Evolutionary conservation across 2,113 vertebrate species (phyloP).

Genomic region (Corydoras maculifer): DNA sequence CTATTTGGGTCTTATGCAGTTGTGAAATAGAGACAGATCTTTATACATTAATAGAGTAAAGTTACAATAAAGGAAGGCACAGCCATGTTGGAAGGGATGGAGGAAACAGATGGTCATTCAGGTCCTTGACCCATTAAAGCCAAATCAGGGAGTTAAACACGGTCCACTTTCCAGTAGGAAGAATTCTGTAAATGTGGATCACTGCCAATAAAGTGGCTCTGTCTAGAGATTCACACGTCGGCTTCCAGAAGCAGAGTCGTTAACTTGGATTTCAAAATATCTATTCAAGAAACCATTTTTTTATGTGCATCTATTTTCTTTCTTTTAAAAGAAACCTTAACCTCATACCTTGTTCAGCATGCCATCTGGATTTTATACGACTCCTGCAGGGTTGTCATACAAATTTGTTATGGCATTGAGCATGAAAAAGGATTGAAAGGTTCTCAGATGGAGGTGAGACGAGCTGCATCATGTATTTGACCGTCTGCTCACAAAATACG

Average conservation of each 20-base stretch:
- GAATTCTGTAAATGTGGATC: not conserved
- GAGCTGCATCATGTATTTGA: not conserved
- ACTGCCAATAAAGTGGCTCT: not conserved
- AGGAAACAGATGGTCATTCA: slow-evolving; percentile 10
- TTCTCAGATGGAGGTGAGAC: not conserved
- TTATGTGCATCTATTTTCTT: not conserved
- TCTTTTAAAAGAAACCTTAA: not conserved
- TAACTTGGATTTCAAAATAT: not conserved
- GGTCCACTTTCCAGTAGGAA: not conserved
- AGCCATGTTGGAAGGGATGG: not conserved
- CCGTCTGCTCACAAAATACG: not conserved
- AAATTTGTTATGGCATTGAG: not conserved
- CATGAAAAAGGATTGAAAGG: not conserved
- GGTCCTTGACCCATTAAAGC: slow-evolving; percentile 4
- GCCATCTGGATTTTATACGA: too few relatives aligned
- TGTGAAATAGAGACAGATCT: not conserved
- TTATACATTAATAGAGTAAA: not conserved
- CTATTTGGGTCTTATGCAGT: too few relatives aligned
- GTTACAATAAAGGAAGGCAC: not conserved
- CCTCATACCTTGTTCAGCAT: not conserved
- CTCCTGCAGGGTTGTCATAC: not conserved
- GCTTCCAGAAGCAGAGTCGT: not conserved
- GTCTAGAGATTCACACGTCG: not conserved
- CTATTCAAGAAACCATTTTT: not conserved
- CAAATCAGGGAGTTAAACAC: not conserved